Percentiles rank a stretch among this genome's conserved stretches.
Evolutionary conservation across 2,888 invertebrate species (phyloP).

Genomic region (Zhuqinia jingwanae): DNA sequence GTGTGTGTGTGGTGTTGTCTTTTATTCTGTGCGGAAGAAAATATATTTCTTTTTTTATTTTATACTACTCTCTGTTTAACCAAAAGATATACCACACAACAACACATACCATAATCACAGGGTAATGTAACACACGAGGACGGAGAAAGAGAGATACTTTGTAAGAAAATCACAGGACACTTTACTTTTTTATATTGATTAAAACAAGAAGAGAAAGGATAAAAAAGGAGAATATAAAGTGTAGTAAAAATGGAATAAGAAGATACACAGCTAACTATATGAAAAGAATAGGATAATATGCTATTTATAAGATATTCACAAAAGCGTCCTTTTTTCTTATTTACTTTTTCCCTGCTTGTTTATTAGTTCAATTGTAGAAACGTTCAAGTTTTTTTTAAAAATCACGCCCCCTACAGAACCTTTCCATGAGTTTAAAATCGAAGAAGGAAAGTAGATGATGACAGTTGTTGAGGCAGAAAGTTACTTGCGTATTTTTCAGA

Average conservation of each 20-base stretch:
- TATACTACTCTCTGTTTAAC: constrained; percentile 42
- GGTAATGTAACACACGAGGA: neutral
- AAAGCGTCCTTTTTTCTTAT: constrained; percentile 30
- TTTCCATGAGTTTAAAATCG: neutral
- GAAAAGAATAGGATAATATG: neutral
- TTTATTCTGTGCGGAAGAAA: constrained; percentile 24
- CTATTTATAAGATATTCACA: neutral
- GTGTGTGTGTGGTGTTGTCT: constrained; percentile 22
- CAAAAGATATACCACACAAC: neutral
- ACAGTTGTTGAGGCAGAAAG: constrained; percentile 45
- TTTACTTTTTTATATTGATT: constrained; percentile 56
- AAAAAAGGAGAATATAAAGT: constrained; percentile 31
- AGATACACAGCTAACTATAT: constrained; percentile 7
- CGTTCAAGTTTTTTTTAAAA: no score
- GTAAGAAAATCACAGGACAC: constrained; percentile 57
- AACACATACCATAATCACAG: constrained; percentile 1
- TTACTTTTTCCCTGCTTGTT: neutral
- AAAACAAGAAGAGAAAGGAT: constrained; percentile 19
- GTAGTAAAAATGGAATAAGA: constrained; percentile 13
- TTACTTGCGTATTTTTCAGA: no score
- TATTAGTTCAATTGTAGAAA: neutral
- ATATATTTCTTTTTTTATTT: constrained; percentile 62
- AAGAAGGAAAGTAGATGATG: constrained; percentile 29
- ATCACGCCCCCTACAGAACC: constrained; percentile 45
- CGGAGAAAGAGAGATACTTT: constrained; percentile 43